A percentile compares a stretch with the other conserved stretches of the same genome.
Evolutionary conservation across 2,797 vertebrate genomes (phyloP).

Genomic region (Botia almorhae): DNA sequence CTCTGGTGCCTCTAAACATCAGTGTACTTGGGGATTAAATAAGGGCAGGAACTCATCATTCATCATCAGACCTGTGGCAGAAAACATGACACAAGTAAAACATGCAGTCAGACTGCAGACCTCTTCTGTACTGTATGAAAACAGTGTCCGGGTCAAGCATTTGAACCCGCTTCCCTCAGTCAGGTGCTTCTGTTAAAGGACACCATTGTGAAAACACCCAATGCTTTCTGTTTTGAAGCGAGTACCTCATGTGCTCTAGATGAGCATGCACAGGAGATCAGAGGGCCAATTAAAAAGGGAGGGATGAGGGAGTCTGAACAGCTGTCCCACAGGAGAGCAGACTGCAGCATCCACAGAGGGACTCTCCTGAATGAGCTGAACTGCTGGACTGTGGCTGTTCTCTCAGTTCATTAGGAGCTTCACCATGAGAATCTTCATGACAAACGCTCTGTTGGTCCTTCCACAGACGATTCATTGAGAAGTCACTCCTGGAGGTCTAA

Average conservation of each 20-base stretch:
- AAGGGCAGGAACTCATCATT: constrained; percentile 50
- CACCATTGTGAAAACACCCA: background rate
- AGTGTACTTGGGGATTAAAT: constrained; percentile 54
- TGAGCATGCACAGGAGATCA: background rate
- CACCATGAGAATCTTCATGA: constrained; percentile 59
- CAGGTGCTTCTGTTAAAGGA: background rate
- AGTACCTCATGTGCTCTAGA: constrained; percentile 8
- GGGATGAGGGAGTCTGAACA: constrained; percentile 18
- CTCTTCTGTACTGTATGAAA: constrained; percentile 10
- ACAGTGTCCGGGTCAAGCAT: constrained; percentile 35
- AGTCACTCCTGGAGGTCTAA: constrained; percentile 10
- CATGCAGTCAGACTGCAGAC: constrained; percentile 35
- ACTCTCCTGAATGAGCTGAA: constrained; percentile 57
- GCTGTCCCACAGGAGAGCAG: constrained; percentile 39
- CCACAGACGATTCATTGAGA: constrained; percentile 51
- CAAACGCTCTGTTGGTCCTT: constrained; percentile 53
- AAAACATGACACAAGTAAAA: constrained; percentile 44
- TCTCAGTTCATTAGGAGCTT: constrained; percentile 63
- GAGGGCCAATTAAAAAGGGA: constrained; percentile 30
- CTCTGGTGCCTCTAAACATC: constrained; percentile 39
- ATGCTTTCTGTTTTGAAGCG: background rate
- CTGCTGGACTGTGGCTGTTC: constrained; percentile 52
- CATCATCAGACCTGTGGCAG: constrained; percentile 35
- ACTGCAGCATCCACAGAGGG: constrained; percentile 50
- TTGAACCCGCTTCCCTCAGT: background rate